Percentiles rank a stretch among this genome's conserved stretches.
Conservation (phyloP, 2,888 invertebrate genomes). For the Caradrina clavipalpis region DNA sequence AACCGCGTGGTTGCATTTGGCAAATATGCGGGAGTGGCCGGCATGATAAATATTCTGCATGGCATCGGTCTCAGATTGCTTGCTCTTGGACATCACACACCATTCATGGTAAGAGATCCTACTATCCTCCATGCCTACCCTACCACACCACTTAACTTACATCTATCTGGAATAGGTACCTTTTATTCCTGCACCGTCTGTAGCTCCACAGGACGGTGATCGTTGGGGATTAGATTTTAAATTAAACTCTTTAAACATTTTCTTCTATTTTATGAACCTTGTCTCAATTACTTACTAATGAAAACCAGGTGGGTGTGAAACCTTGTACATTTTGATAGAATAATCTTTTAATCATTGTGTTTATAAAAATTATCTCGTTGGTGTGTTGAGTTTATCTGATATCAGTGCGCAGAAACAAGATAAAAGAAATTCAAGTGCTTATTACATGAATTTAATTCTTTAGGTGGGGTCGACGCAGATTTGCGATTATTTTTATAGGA, state of each 20-base stretch:
- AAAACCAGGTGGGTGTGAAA: slow-evolving; percentile 5
- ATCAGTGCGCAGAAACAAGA: slow-evolving; percentile 34
- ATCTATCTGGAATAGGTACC: too few species aligned
- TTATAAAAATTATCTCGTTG: slow-evolving; percentile 35
- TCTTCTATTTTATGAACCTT: too few species aligned
- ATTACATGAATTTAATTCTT: slow-evolving; percentile 22
- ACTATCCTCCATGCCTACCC: background rate
- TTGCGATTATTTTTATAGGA: slow-evolving; percentile 12
- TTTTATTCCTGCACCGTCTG: too few species aligned
- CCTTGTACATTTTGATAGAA: slow-evolving; percentile 16
- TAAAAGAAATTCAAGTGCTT: slow-evolving; percentile 9
- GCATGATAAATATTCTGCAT: slow-evolving; percentile 99
- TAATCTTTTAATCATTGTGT: slow-evolving; percentile 13
- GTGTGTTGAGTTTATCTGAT: slow-evolving; percentile 23
- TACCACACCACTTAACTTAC: too few species aligned
- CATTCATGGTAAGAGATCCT: slow-evolving; percentile 97
- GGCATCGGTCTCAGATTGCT: slow-evolving; percentile 98
- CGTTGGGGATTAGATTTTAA: too few species aligned
- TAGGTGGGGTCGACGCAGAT: slow-evolving; percentile 46
- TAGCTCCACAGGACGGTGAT: too few species aligned
- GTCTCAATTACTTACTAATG: background rate
- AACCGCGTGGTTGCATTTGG: slow-evolving; percentile 99
- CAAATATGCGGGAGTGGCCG: slow-evolving; percentile 99
- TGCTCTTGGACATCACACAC: slow-evolving; percentile 99
- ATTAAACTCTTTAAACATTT: too few species aligned